Base-by-base conservation (phyloP, 2,888 invertebrate species). In the Pseudococcus jackbeardsleyi region DNA sequence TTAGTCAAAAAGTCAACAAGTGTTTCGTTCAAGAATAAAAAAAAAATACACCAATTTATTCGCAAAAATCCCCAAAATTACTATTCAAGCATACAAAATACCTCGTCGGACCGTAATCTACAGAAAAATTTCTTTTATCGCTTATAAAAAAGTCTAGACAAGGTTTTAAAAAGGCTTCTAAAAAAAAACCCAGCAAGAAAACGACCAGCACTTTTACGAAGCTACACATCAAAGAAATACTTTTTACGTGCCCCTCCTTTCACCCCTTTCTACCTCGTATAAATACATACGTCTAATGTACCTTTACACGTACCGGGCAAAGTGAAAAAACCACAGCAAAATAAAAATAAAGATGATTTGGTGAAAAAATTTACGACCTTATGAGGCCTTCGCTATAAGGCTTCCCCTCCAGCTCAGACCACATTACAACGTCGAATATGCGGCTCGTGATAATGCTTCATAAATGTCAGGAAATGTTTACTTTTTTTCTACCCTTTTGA, bases 391-490 rank as follows among this genome's bases (percentile, higher is more conserved):
- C 1, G 26, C 26, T 33, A 33, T 33, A 33, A 22, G 26, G 59
- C 59, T 15, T 15, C 33, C 72, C 12, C 26, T 3, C 26, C 26
- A 2, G 1, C 26, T 33, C 26, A 33, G 26, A 33, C 72, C 72
- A 17, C 12, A 72, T 79, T 79, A 79, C 79, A 9, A 79, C 68
- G 68, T 26, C 68, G 68, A 72, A 72, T 72, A 72, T 72, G 26
- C 54, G 59, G 79, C 79, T 79, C 79, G 79, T 79, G 79, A 79
- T 79, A 79, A 79, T 26, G 79, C 46, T 79, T 79, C 79, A 79
- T 79, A 79, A 79, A 79, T 79, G 79, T 79, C 79, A 79, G 79
- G 79, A 79, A 79, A 79, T 79, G 79, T 79, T 79, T 79, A 79
- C 79, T 42, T 79, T 79, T 72, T 72, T n/a, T n/a, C 19, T 42